Percentiles rank a stretch among this genome's conserved stretches.
phyloP scores from a whole-genome alignment of 2,888 invertebrate species.

The Parasteatoda lunata region DNA sequence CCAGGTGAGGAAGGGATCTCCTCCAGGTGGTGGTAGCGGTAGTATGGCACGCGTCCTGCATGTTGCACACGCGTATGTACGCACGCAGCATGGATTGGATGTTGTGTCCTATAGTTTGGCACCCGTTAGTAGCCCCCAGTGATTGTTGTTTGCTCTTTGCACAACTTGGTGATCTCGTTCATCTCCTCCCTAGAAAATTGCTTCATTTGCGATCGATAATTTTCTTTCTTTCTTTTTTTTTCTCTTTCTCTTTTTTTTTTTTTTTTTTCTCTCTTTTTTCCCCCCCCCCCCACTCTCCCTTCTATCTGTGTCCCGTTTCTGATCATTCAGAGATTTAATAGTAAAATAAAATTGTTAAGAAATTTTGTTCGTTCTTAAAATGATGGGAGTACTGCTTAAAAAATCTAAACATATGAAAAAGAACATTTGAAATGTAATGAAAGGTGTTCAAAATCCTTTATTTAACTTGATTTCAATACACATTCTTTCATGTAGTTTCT shows the following conservation, averaged over 20 bases:
- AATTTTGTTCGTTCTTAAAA: too few relatives aligned
- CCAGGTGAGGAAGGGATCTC: slow-evolving; percentile 52
- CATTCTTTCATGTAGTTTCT: too few relatives aligned
- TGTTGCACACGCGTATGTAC: slow-evolving; percentile 37
- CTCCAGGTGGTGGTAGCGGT: slow-evolving; percentile 57
- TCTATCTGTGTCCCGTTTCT: too few relatives aligned
- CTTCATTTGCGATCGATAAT: slow-evolving; percentile 24
- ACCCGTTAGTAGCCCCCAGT: slow-evolving; percentile 6
- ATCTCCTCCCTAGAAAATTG: slow-evolving; percentile 38
- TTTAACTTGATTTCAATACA: too few relatives aligned
- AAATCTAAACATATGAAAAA: too few relatives aligned
- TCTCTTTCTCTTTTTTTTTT: background rate
- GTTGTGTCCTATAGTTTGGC: background rate
- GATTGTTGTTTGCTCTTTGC: slow-evolving; percentile 48
- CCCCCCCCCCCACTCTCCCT: background rate
- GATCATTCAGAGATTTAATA: too few relatives aligned
- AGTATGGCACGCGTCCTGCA: slow-evolving; percentile 66
- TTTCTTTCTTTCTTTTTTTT: background rate
- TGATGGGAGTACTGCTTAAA: too few relatives aligned
- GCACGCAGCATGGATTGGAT: background rate
- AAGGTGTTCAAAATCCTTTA: too few relatives aligned
- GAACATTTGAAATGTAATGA: too few relatives aligned
- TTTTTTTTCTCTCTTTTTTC: background rate
- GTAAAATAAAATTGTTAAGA: too few relatives aligned
- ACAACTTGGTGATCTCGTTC: slow-evolving; percentile 3